Base-by-base conservation (phyloP, 2,797 vertebrate species). In the Cossypha polioptera region DNA sequence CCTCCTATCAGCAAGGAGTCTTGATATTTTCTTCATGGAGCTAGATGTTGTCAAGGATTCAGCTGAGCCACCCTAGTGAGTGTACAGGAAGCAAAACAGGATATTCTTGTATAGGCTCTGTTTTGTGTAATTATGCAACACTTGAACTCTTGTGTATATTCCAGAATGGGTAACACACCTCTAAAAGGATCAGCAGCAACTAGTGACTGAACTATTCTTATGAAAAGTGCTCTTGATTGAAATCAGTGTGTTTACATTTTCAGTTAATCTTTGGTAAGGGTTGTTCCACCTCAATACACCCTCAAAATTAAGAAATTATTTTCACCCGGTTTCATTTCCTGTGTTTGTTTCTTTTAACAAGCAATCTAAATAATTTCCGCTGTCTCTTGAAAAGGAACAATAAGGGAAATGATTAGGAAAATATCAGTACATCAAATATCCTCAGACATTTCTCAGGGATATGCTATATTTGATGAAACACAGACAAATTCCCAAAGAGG, bases 11-110 rank as follows among this genome's bases (percentile, higher is more conserved):
- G 97, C 97, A 92, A 98, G 97, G 96, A 92, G 91, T 59, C 97
- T 66, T 89, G 93, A 97, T 98, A 98, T 98, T 97, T 98, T 97
- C 97, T 98, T 97, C 96, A 67, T 92, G 94, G 87, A 94, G 95
- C 81, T 98, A 95, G 91, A 97, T 96, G 97, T 98, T 98, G 97
- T 98, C 97, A 98, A 97, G 98, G 97, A 97, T 97, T 97, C 92
- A 90, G 90, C 97, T 95, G 95, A 97, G 97, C 97, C 95, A 97
- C 97, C 97, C 98, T 95, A 97, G 98, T 97, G 97, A 98, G 98
- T 96, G 96, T 95, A 95, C 97, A 98, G 98, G 98, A 98, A 98
- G 97, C 97, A 97, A 98, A 98, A 97, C 98, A 98, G 97, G 98
- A 98, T 98, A 98, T 98, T 98, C 98, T 98, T 98, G 95, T 97